Evolutionary conservation across 2,113 vertebrate species (phyloP), one percentile per base, ranked within the genome.

Genomic region (sheep (Ovis aries)): DNA sequence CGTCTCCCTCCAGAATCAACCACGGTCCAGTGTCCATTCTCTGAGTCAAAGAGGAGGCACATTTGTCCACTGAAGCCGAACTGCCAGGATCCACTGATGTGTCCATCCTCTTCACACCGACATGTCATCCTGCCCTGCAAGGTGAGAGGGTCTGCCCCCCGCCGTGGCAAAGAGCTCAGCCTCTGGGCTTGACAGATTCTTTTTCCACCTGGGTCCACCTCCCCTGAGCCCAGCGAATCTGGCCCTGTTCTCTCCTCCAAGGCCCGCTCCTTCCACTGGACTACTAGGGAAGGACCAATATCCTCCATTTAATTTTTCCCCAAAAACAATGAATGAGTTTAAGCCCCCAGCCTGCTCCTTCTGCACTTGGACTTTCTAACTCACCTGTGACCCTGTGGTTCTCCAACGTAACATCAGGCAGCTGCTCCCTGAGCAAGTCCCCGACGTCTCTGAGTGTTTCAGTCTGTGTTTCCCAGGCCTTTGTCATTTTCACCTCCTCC

Each of bases 251-350:
- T 29, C 19, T 29, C 16, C 6, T 27, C 5, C 7, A 21, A 27
- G 13, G 12, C 9, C 3, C 1, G 6, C 8, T 45, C 33, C 17
- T 78, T 48, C 40, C n/a, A 64, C 62, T 64, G 62, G 62, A 33
- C 62, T 64, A 17, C 31, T 33, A 64, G 15, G 7, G 31, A 64
- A 16, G 36, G 48, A 3, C 10, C 0, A 45, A 14, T 25, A 31
- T 64, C 12, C 45, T 74, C 36, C 2, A 21, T 25, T 23, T 53
- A 7, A n/a, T 36, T 59, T 5, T 23, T 2, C 31, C 77, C 25
- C 0, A 0, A 33, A 50, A 6, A 29, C 5, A 80, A 0, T 0
- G 8, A 33, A 11, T 3, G 77, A 19, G 5, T 2, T 25, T 5
- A 13, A 40, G 55, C 6, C 52, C 27, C 48, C 52, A 62, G 10